Evolutionary conservation across 2,113 vertebrate genomes (phyloP).

Genomic region (Reinhardtius hippoglossoides): DNA sequence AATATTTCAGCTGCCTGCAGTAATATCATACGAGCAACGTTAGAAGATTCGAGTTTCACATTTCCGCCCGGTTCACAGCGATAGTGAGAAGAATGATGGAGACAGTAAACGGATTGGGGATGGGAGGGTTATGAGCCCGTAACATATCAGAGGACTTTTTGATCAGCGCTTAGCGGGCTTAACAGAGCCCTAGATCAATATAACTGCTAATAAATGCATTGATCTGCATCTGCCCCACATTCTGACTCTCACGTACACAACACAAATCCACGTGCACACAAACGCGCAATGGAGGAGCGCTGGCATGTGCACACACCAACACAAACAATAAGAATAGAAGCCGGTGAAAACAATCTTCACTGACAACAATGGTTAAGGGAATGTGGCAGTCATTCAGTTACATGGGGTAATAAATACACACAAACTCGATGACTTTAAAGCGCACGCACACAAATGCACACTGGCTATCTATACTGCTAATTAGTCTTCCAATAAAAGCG

Average conservation of each 20-base stretch:
- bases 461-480: slow-evolving; percentile 61
- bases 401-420: slow-evolving; percentile 9
- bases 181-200: slow-evolving; percentile 72
- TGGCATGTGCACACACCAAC: not conserved
- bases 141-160: slow-evolving; percentile 63
- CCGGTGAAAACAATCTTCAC: slow-evolving; percentile 3
- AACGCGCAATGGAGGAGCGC: too few species aligned
- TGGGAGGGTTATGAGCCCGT: slow-evolving; percentile 41
- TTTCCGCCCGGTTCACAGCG: slow-evolving; percentile 31
- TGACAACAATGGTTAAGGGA: slow-evolving; percentile 8
- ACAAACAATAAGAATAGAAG: slow-evolving; percentile 17
- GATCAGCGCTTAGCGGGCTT: slow-evolving; percentile 68
- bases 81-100: slow-evolving; percentile 54
- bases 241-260: slow-evolving; percentile 2
- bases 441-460: not conserved
- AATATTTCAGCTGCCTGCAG: slow-evolving; percentile 54
- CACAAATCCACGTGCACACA: slow-evolving; percentile 9
- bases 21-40: slow-evolving; percentile 45
- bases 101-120: slow-evolving; percentile 50
- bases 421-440: slow-evolving; percentile 38
- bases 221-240: slow-evolving; percentile 58
- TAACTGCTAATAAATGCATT: slow-evolving; percentile 69
- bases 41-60: slow-evolving; percentile 41
- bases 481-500: slow-evolving; percentile 65
- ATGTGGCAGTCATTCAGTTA: slow-evolving; percentile 8